A percentile compares a stretch with the other conserved stretches of the same genome.
phyloP scores from a whole-genome alignment of 2,113 vertebrate genomes.

The Ceyx margarethae region DNA sequence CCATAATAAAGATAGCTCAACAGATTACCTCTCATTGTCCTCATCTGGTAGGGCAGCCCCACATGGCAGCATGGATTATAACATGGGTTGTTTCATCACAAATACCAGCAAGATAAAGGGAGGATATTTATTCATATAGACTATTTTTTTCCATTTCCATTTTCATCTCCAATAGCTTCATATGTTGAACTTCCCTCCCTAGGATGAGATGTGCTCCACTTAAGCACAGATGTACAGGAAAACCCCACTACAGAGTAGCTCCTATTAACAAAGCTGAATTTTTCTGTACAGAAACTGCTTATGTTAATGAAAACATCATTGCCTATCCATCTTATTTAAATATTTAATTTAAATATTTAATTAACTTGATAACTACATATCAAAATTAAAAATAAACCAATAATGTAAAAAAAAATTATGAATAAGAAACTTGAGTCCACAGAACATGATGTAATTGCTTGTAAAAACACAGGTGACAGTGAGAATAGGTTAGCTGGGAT shows the following conservation, averaged over 20 bases:
- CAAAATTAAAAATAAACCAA: background rate
- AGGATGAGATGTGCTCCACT: background rate
- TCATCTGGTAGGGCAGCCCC: background rate
- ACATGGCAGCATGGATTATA: background rate
- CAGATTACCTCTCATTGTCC: background rate
- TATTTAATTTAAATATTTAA: background rate
- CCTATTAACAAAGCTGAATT: background rate
- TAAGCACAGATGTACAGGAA: slow-evolving; percentile 46
- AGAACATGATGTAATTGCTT: background rate
- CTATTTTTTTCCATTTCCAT: background rate
- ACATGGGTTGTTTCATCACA: background rate
- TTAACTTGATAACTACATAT: background rate
- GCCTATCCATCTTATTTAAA: background rate
- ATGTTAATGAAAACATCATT: background rate
- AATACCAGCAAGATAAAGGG: background rate
- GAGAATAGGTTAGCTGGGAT: background rate
- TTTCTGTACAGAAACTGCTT: background rate
- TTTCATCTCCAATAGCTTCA: background rate
- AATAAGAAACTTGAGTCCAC: background rate
- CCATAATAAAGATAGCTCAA: background rate
- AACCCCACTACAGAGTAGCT: background rate
- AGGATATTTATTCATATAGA: background rate
- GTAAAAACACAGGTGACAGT: background rate
- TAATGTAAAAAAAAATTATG: background rate
- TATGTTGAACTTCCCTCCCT: background rate